Evolutionary conservation across 2,113 vertebrate genomes (phyloP), one percentile per base, ranked within the genome.

Genomic region (Conger conger): DNA sequence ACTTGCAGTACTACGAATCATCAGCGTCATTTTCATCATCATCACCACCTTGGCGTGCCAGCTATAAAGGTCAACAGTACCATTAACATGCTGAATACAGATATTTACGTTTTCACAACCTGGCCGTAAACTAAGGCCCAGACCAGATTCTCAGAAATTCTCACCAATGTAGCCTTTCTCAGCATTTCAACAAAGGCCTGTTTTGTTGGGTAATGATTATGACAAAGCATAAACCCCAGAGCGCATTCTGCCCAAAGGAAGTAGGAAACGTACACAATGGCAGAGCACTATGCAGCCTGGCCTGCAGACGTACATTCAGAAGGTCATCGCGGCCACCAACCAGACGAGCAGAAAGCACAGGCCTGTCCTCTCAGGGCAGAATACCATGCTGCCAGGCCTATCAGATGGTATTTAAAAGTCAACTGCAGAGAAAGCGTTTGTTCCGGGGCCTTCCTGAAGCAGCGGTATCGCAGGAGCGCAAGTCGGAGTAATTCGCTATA

Each of bases 191-290:
- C 92, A 94, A 92, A 94, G 92, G 87, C 50, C 88, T 83, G 83
- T 85, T 86, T 92, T 91, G 91, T 87, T 91, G 88, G 81, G 85
- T 60, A 23, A 86, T 1, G 2, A 77, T 83, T 86, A 80, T 57
- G 80, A 90, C 86, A 87, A 84, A 88, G 87, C 86, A 86, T 89
- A 90, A 79, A 17, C 50, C 88, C 87, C 80, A 73, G 80, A 23
- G 83, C 87, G 33, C 81, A 33, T 63, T 82, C 87, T 85, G 84
- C 76, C 84, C 76, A 90, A 88, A 90, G 90, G 89, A 86, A 80
- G 82, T 87, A 88, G 81, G 94, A 93, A 94, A 93, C 92, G 92
- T 88, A 88, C 82, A 94, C 94, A 94, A 93, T 92, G 93, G 93
- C 84, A 57, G 4, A 84, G 87, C 91, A 90, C 93, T 93, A 89